Conservation (phyloP, 2,113 vertebrate species). For the Aplodontia rufa region DNA sequence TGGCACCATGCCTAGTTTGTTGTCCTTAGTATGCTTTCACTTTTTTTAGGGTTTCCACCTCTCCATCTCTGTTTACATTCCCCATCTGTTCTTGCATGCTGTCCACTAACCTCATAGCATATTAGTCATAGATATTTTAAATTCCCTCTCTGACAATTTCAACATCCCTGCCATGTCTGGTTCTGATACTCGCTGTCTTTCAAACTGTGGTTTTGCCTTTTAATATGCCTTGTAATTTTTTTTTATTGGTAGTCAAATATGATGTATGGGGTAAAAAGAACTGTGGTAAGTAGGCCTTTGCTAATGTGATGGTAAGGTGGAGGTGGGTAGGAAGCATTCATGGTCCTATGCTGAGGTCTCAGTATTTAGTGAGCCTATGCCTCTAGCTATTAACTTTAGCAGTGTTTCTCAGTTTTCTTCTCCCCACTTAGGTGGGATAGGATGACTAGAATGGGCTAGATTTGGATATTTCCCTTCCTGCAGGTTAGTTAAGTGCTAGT, state of each 20-base stretch:
- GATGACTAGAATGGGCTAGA: background rate
- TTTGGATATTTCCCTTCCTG: background rate
- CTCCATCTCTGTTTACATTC: background rate
- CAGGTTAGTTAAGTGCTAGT: background rate
- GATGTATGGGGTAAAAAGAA: background rate
- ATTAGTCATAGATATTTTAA: background rate
- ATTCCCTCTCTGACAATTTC: background rate
- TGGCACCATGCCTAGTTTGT: background rate
- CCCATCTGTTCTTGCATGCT: background rate
- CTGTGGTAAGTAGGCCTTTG: background rate
- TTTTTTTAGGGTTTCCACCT: background rate
- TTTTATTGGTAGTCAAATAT: background rate
- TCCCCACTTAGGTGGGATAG: background rate
- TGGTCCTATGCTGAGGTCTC: background rate
- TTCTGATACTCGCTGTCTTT: slow-evolving; percentile 7
- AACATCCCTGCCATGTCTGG: background rate
- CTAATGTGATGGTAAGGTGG: background rate
- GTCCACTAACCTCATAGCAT: background rate
- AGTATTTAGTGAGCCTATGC: background rate
- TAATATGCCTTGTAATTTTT: background rate
- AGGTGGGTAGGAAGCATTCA: background rate
- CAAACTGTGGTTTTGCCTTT: background rate
- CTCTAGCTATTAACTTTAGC: background rate
- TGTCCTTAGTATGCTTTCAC: background rate
- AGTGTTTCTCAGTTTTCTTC: background rate